Evolutionary conservation across 1,140 invertebrate genomes (phyloP), one percentile per base, ranked within the genome.

Genomic region (Vanessa atalanta): DNA sequence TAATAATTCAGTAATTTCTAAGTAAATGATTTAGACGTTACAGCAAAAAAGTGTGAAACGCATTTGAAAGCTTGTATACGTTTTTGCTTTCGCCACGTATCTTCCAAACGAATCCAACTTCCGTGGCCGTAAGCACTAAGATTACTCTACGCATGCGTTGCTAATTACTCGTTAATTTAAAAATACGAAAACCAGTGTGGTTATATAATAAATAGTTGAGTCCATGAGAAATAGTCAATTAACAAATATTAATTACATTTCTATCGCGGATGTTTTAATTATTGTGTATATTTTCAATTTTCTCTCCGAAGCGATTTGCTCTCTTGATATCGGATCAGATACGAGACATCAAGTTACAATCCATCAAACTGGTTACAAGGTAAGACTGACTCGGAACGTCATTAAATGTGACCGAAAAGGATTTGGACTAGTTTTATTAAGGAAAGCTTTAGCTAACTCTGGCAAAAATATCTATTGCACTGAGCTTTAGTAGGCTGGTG

Each of bases 401-500:
- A 88, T 88, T 88, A 88, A 86, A 88, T 85, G 80, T 85, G 84
- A 88, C 86, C 83, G 76, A 86, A 88, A 88, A 86, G 83, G 86
- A 82, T 83, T 85, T 83, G 77, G 76, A 77, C 80, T 78, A 65
- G 80, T 83, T 81, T 86, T 80, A 83, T 82, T 86, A 88, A 82
- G 82, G 81, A 82, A 84, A 57, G 76, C 73, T 83, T 81, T 83
- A 77, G 78, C 79, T 77, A 73, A 75, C 73, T 71, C 50, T 61
- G 76, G 79, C 77, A 82, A 82, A 84, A 79, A 78, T 84, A 77
- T 61, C 75, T 65, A 64, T 76, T 53, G 61, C 68, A 60, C 23
- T 69, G 63, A 70, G 67, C 53, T 68, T 69, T 69, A 70, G 57
- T 75, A 73, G 57, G 48, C 53, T 71, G 70, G 72, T 67, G 72